Evolutionary conservation across 2,113 vertebrate species (phyloP).

Genomic region (Alectura lathami): DNA sequence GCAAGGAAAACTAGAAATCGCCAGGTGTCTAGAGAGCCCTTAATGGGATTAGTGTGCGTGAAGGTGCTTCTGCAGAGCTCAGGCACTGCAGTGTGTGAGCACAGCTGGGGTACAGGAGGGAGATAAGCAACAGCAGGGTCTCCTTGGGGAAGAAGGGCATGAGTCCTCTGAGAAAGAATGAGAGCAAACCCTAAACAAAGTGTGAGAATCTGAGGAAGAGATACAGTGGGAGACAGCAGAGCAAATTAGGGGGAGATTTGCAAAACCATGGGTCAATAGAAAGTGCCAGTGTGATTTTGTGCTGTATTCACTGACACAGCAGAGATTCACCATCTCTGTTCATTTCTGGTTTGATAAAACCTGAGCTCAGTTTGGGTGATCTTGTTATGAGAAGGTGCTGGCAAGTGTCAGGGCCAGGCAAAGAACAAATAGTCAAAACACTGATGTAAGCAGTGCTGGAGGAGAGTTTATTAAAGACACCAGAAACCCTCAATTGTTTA

Average conservation of each 20-base stretch:
- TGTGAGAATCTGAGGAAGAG: neutral
- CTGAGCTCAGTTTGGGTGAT: neutral
- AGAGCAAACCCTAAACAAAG: neutral
- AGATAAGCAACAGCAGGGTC: neutral
- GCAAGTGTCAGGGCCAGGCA: neutral
- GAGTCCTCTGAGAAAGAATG: neutral
- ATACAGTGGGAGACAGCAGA: neutral
- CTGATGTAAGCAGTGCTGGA: neutral
- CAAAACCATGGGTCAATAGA: neutral
- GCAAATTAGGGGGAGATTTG: neutral
- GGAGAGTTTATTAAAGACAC: neutral
- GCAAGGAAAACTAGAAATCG: neutral
- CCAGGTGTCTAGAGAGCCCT: neutral
- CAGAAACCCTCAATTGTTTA: neutral
- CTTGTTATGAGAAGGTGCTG: neutral
- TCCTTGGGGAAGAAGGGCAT: neutral
- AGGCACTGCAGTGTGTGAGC: neutral
- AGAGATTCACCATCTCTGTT: neutral
- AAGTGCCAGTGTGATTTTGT: neutral
- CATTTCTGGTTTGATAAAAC: neutral
- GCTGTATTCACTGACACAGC: neutral
- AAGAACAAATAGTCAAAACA: neutral
- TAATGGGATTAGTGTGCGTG: slow-evolving; percentile 5
- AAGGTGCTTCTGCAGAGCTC: neutral
- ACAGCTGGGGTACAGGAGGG: neutral